phyloP scores from a whole-genome alignment of 2,113 vertebrate genomes.

The Ciconia maguari region DNA sequence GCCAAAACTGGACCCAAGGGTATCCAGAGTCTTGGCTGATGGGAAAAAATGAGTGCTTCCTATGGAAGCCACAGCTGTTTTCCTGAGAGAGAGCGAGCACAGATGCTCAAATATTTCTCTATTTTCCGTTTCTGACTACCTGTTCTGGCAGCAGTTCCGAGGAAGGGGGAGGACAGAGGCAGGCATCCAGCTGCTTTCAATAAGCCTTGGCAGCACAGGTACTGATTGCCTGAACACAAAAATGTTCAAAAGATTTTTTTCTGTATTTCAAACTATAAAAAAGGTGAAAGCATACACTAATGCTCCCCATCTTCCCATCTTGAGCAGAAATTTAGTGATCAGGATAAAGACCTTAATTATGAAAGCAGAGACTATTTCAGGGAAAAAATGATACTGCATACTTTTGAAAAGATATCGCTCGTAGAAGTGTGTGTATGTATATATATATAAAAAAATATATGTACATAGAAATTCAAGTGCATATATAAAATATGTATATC shows the following conservation, averaged over 20 bases:
- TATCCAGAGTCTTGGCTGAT: constrained; percentile 79
- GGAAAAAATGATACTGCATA: neutral
- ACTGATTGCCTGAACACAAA: constrained; percentile 49
- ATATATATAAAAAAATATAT: neutral
- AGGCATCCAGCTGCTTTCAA: constrained; percentile 76
- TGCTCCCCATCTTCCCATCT: neutral
- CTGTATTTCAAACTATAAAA: constrained; percentile 43
- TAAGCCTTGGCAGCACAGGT: constrained; percentile 69
- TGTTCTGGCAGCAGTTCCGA: constrained; percentile 77
- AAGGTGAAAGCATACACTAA: constrained; percentile 37
- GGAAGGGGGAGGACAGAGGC: constrained; percentile 49
- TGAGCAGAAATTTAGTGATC: neutral
- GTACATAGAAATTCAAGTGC: neutral
- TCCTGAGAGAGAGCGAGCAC: constrained; percentile 72
- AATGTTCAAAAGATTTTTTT: constrained; percentile 26
- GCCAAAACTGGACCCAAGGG: constrained; percentile 84
- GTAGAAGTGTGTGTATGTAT: neutral
- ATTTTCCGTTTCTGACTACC: constrained; percentile 80
- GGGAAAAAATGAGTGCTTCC: constrained; percentile 85
- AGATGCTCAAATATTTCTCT: constrained; percentile 75
- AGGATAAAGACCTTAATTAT: neutral
- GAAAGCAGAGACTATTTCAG: constrained; percentile 16
- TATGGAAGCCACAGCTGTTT: constrained; percentile 88
- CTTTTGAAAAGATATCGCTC: neutral
- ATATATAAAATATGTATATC: neutral